These are phyloP conservation scores for Crocallis elinguaria DNA, from an alignment of 2,888 invertebrate species.

Conservation along the genomic window DNA sequence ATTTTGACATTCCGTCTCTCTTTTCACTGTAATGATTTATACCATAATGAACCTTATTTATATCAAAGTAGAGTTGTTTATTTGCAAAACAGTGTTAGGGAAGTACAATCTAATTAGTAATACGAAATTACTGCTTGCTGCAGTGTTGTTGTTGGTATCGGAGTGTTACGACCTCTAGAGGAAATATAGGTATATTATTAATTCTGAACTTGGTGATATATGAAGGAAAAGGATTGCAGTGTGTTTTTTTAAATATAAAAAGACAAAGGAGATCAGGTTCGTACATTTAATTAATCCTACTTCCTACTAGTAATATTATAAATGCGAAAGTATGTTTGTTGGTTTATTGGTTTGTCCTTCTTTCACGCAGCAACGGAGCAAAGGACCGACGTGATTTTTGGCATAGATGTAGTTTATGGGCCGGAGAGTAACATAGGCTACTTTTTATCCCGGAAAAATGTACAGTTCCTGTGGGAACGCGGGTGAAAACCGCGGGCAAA, in stretches of 20 bases:
- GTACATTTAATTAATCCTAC: too few relatives aligned
- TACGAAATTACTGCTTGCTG: not conserved
- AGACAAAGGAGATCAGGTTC: too few relatives aligned
- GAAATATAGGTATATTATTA: not conserved
- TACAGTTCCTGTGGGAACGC: too few relatives aligned
- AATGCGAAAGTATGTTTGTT: not conserved
- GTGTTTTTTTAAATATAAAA: not conserved
- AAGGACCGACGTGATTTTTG: too few relatives aligned
- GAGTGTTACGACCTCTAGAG: not conserved
- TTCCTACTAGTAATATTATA: too few relatives aligned
- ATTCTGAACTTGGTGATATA: not conserved
- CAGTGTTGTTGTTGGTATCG: not conserved
- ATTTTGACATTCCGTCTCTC: not conserved
- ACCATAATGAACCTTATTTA: not conserved
- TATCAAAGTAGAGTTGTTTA: not conserved
- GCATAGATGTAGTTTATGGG: too few relatives aligned
- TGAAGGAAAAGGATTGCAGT: not conserved
- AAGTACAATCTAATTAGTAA: not conserved
- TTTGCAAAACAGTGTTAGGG: not conserved
- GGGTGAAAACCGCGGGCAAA: too few relatives aligned
- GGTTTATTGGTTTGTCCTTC: too few relatives aligned
- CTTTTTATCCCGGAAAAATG: too few relatives aligned
- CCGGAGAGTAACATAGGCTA: too few relatives aligned
- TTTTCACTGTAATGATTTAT: not conserved
- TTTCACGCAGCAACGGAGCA: too few relatives aligned